Conservation (phyloP, 2,888 invertebrate species). For the Megastigmus dorsalis region DNA sequence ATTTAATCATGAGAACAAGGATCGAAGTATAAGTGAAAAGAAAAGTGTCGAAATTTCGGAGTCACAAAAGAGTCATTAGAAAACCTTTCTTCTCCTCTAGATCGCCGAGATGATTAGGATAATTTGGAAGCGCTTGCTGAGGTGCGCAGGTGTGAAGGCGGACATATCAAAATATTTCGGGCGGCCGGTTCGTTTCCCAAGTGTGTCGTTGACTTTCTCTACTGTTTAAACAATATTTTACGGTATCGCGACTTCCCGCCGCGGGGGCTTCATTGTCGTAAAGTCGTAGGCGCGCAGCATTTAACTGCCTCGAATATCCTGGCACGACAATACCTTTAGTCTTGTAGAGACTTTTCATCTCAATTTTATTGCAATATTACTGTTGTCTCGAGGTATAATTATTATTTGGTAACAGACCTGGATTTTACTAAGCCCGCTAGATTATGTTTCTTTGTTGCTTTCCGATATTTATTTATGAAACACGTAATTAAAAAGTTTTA, state of each 20-base stretch:
- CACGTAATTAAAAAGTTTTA: too few relatives aligned
- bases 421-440: too few relatives aligned
- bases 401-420: constrained; percentile 39
- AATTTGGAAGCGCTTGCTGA: constrained; percentile 13
- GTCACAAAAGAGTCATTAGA: constrained; percentile 20
- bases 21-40: constrained; percentile 6
- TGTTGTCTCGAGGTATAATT: constrained; percentile 9
- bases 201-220: constrained; percentile 56
- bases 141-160: constrained; percentile 24
- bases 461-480: too few relatives aligned
- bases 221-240: constrained; percentile 56
- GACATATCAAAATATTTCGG: constrained; percentile 49
- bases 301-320: constrained; percentile 39
- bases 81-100: not conserved
- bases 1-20: too few relatives aligned
- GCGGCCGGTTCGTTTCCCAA: constrained; percentile 52
- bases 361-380: constrained; percentile 37
- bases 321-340: not conserved
- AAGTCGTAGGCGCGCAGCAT: constrained; percentile 24
- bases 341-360: constrained; percentile 10
- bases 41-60: constrained; percentile 29
- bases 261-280: constrained; percentile 13
- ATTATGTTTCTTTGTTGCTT: too few relatives aligned
- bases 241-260: constrained; percentile 44
- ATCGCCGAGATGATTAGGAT: constrained; percentile 25